Conservation (phyloP, 2,113 vertebrate genomes). For the Cepphus grylle region DNA sequence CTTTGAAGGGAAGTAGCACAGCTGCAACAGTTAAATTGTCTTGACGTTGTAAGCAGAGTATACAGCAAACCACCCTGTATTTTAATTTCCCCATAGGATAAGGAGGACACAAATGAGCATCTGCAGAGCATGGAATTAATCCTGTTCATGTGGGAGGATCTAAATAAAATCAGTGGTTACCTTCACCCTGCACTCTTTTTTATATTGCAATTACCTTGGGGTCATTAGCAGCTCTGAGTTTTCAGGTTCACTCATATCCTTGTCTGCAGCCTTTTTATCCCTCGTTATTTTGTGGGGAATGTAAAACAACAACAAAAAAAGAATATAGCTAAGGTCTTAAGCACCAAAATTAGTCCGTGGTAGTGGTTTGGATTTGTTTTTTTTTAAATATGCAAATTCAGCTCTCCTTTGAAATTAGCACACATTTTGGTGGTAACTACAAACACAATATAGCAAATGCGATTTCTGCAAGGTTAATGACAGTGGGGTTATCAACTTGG, state of each 20-base stretch:
- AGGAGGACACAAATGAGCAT: not conserved
- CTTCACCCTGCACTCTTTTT: not conserved
- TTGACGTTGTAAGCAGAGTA: not conserved
- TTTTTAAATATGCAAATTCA: not conserved
- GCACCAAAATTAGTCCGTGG: not conserved
- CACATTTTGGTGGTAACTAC: not conserved
- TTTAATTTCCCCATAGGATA: not conserved
- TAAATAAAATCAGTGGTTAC: constrained; percentile 7
- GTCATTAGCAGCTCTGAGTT: not conserved
- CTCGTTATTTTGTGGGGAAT: not conserved
- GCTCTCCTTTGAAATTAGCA: not conserved
- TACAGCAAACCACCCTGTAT: not conserved
- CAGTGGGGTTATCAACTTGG: not conserved
- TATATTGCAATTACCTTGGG: not conserved
- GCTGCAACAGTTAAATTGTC: not conserved
- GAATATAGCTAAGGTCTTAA: not conserved
- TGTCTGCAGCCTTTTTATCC: not conserved
- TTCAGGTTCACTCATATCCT: not conserved
- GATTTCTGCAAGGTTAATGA: not conserved
- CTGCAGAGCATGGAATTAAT: not conserved
- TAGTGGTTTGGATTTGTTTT: not conserved
- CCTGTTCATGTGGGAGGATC: not conserved
- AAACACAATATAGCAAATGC: not conserved
- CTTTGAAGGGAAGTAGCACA: not conserved
- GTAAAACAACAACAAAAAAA: not conserved